phyloP scores from a whole-genome alignment of 2,888 invertebrate genomes.

The Trichopoda pennipes region DNA sequence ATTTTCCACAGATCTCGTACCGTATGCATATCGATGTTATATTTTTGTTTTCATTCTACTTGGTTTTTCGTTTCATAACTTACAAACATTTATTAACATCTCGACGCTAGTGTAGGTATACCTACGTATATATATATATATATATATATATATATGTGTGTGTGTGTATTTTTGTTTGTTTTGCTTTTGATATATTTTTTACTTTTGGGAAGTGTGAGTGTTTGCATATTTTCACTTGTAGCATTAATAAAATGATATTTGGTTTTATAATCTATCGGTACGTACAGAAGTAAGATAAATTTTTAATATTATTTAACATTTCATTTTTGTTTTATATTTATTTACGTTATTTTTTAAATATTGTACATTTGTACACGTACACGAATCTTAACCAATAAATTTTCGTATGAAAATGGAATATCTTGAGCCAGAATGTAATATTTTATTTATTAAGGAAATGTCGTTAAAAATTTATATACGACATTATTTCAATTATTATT shows the following conservation, averaged over 20 bases:
- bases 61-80: not conserved
- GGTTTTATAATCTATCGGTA: constrained; percentile 28
- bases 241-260: constrained; percentile 48
- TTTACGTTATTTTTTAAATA: constrained; percentile 16
- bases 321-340: constrained; percentile 24
- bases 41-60: not conserved
- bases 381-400: too few species aligned
- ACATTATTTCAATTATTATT: too few species aligned
- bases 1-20: not conserved
- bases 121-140: not conserved
- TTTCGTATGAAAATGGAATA: too few species aligned
- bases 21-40: not conserved
- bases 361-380: not conserved
- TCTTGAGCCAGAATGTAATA: too few species aligned
- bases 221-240: constrained; percentile 33
- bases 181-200: not conserved
- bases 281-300: not conserved
- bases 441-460: too few species aligned
- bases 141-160: too few species aligned
- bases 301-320: constrained; percentile 36
- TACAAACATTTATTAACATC: constrained; percentile 14
- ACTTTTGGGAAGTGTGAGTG: not conserved
- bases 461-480: too few species aligned
- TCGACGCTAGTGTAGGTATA: not conserved
- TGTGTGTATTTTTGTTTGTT: too few species aligned